Evolutionary conservation across 2,797 vertebrate genomes (phyloP), one percentile per base, ranked within the genome.

Genomic region (Phaenicophaeus curvirostris): DNA sequence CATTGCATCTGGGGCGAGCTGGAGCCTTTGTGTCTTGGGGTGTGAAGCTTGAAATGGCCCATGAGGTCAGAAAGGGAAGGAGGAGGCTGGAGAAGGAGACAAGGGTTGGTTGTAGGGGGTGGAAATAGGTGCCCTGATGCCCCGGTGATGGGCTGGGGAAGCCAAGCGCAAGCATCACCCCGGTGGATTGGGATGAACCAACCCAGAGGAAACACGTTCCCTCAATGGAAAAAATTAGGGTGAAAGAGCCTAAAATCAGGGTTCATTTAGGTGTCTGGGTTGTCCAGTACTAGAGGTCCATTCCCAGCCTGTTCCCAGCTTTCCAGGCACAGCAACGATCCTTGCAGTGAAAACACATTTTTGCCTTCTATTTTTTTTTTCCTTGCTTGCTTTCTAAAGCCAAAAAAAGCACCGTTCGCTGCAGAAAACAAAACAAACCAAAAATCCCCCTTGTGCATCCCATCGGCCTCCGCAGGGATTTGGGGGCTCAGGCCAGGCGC

Each of bases 181-280:
- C 7, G 28, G 25, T 0, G 2, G 31, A 31, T 25, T 68, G 37
- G 27, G 33, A n/a, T 61, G 9, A 6, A 87, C 18, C 15, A n/a
- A 31, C 6, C 11, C 25, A 1, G 15, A 16, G 48, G 0, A 16
- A 73, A 77, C 77, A 14, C 0, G 0, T 18, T 37, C 6, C 41
- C 15, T 61, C 23, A 5, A 14, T 6, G 31, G 53, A 12, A 10
- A 25, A 77, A 89, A 39, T 1, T 19, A 62, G 30, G 15, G n/a
- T 41, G 46, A 8, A 46, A 75, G 8, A 53, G 19, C 6, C 6
- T 28, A 39, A 91, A 93, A 57, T 41, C 14, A 8, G 61, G 12
- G 35, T 7, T 68, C 25, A 9, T 5, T 4, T 0, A 0, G 1
- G 7, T 48, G 23, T 39, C 17, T 0, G 0, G 41, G 39, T 35